phyloP scores from a whole-genome alignment of 35 echinoderm and acorn worm species.

The Ptychodera flava region DNA sequence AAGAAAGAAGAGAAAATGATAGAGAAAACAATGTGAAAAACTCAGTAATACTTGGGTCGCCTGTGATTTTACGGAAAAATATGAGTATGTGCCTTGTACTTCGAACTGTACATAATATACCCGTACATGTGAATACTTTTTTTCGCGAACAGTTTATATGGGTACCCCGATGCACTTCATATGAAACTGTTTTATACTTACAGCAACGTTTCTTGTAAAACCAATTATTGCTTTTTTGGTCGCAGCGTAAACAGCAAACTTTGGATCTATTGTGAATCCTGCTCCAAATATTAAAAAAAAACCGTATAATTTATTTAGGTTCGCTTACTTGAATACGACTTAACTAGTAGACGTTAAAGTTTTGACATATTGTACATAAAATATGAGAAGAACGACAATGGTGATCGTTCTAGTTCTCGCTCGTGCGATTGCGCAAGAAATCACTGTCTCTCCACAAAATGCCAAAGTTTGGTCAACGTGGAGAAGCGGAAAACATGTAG shows the following conservation, averaged over 20 bases:
- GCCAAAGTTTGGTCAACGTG: neutral
- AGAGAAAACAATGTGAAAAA: no score
- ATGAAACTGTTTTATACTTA: no score
- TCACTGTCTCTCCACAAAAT: conserved; percentile 2
- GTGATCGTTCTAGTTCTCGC: neutral
- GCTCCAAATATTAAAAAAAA: neutral
- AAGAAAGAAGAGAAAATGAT: no score
- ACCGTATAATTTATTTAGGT: neutral
- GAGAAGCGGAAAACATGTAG: neutral
- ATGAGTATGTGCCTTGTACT: no score
- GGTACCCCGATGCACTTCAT: no score
- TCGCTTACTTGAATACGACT: neutral
- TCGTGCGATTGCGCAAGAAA: no score
- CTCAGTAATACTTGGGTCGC: no score
- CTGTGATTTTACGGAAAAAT: no score
- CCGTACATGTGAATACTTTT: no score
- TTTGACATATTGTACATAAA: neutral
- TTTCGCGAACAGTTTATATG: no score
- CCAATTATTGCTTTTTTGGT: conserved; percentile 85
- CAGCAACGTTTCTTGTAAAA: conserved; percentile 47
- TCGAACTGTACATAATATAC: no score
- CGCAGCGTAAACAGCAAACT: conserved; percentile 64
- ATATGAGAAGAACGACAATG: neutral
- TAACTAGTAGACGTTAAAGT: neutral
- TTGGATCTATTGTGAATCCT: conserved; percentile 59